Conservation (phyloP, 2,113 vertebrate genomes). For the Elgaria multicarinata region DNA sequence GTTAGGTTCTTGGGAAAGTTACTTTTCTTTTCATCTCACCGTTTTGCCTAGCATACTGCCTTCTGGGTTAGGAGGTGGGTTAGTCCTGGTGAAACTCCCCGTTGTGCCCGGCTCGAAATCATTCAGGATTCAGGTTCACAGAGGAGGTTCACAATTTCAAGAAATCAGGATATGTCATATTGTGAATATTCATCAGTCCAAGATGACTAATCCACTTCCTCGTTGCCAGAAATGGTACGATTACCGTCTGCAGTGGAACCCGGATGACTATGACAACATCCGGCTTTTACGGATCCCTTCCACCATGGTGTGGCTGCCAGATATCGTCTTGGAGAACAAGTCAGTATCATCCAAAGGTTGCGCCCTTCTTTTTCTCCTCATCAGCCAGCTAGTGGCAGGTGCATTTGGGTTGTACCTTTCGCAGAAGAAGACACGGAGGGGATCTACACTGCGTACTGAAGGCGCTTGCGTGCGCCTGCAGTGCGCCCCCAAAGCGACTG, state of each 20-base stretch:
- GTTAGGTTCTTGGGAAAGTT: no score
- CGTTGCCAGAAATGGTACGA: constrained; percentile 89
- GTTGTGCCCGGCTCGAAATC: neutral
- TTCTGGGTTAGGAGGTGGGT: neutral
- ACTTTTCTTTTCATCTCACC: no score
- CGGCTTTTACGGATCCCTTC: constrained; percentile 86
- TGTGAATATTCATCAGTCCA: neutral
- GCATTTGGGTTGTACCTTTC: neutral
- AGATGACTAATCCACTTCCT: neutral
- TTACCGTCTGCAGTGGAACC: constrained; percentile 90
- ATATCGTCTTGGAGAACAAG: constrained; percentile 95
- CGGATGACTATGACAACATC: constrained; percentile 80
- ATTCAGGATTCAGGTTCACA: neutral
- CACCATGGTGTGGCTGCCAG: constrained; percentile 92
- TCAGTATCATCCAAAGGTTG: constrained; percentile 59
- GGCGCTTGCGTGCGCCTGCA: no score
- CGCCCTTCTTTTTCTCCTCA: no score
- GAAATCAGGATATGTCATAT: neutral
- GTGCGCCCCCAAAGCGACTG: no score
- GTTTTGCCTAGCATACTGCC: no score
- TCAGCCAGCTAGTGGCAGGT: no score
- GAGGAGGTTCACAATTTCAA: neutral
- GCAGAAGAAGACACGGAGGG: neutral
- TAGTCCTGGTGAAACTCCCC: neutral
- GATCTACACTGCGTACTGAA: no score